Percentiles rank a stretch among this genome's conserved stretches.
Evolutionary conservation across 2,113 vertebrate species (phyloP).

Genomic region (Lepus americanus): DNA sequence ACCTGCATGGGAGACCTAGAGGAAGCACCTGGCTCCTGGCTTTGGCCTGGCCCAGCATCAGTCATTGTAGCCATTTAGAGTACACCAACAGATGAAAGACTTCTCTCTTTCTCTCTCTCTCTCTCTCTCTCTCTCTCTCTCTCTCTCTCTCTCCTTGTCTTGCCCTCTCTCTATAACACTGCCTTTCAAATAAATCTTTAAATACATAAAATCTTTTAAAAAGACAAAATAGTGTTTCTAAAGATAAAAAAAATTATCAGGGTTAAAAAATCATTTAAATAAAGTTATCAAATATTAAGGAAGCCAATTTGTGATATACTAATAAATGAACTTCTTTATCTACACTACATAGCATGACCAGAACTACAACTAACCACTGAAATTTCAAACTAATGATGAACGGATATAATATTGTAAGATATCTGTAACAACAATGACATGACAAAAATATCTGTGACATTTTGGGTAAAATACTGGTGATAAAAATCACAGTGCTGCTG

Average conservation of each 20-base stretch:
- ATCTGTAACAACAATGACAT: background rate
- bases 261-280: background rate
- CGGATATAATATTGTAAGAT: background rate
- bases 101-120: too few species aligned
- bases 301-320: background rate
- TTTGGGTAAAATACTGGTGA: background rate
- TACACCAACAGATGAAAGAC: too few species aligned
- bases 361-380: background rate
- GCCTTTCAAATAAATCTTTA: too few species aligned
- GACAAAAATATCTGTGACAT: background rate
- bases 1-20: too few species aligned
- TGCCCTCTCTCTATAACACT: too few species aligned
- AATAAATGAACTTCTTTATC: background rate
- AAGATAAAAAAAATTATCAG: background rate
- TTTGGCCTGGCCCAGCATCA: too few species aligned
- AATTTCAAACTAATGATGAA: background rate
- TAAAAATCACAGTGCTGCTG: background rate
- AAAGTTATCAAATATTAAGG: conserved; percentile 60
- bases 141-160: too few species aligned
- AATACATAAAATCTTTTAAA: too few species aligned
- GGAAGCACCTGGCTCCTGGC: too few species aligned
- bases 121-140: too few species aligned
- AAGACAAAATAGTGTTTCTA: conserved; percentile 20
- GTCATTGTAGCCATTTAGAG: too few species aligned
- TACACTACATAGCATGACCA: background rate